Percentiles rank a stretch among this genome's conserved stretches.
Conservation (phyloP, 2,797 vertebrate genomes). For the Silurus lanzhouensis region DNA sequence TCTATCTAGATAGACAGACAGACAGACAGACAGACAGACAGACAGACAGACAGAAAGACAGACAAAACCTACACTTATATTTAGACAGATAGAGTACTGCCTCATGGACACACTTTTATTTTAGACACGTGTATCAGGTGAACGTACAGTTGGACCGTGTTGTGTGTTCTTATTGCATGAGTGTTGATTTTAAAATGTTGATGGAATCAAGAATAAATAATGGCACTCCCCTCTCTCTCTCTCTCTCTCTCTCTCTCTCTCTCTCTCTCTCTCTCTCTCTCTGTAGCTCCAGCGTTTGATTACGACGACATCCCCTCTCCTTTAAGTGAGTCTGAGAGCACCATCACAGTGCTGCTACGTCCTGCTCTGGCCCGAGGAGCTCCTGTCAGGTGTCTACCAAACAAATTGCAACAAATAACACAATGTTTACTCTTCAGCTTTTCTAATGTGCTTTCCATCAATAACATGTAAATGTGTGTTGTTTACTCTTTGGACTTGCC, state of each 20-base stretch:
- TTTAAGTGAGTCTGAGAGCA: conserved; percentile 89
- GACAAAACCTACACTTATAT: no score
- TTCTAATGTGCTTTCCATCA: not conserved
- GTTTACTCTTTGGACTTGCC: not conserved
- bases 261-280: conserved; percentile 2
- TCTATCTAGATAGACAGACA: no score
- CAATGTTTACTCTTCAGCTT: not conserved
- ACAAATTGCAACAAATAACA: conserved; percentile 8
- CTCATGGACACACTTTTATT: no score
- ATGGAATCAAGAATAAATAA: not conserved
- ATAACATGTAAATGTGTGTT: not conserved
- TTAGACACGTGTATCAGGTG: not conserved
- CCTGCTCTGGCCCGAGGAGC: conserved; percentile 90
- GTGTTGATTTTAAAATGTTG: not conserved
- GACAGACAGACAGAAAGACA: no score
- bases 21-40: no score
- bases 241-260: not conserved
- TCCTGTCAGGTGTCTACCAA: conserved; percentile 84
- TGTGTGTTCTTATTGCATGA: not conserved
- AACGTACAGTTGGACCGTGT: not conserved
- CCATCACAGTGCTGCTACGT: conserved; percentile 92
- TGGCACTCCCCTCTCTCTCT: not conserved
- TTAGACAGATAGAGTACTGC: no score
- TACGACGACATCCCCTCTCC: conserved; percentile 90
- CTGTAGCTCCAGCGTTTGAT: conserved; percentile 88